phyloP scores from a whole-genome alignment of 2,888 invertebrate species.

The Caenorhabditis auriculariae region DNA sequence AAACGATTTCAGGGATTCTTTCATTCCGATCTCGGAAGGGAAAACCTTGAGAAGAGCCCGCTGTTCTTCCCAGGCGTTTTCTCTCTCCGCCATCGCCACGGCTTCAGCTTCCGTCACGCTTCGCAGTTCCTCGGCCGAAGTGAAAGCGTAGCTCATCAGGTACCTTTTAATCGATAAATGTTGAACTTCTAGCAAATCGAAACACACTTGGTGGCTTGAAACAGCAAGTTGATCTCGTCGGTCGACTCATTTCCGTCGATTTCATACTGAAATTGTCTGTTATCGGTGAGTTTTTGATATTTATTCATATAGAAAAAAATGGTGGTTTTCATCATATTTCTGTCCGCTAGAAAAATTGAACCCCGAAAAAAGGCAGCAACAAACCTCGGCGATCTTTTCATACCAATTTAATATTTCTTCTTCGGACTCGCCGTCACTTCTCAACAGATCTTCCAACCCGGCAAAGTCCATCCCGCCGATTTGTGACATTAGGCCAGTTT shows the following conservation, averaged over 20 bases:
- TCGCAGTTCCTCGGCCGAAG: conserved; percentile 53
- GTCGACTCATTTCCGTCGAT: conserved; percentile 40
- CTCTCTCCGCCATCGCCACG: conserved; percentile 51
- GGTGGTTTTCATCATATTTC: too few relatives aligned
- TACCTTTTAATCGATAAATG: conserved; percentile 5
- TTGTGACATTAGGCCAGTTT: too few relatives aligned
- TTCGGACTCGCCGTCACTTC: conserved; percentile 31
- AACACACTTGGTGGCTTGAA: too few relatives aligned
- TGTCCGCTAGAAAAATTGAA: too few relatives aligned
- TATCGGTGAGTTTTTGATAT: too few relatives aligned
- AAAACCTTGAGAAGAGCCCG: conserved; percentile 40
- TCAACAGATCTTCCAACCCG: conserved; percentile 20
- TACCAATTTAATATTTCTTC: conserved; percentile 48
- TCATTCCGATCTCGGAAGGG: not conserved
- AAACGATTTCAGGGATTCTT: not conserved
- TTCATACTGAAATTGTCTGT: conserved; percentile 38
- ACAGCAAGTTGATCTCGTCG: conserved; percentile 43
- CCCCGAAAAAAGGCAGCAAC: too few relatives aligned
- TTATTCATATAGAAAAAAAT: not conserved
- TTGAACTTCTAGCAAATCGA: too few relatives aligned
- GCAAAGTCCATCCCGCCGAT: too few relatives aligned
- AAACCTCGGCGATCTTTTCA: conserved; percentile 42
- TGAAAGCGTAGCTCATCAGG: conserved; percentile 31
- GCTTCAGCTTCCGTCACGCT: conserved; percentile 58
- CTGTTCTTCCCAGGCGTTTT: conserved; percentile 58